Percentiles rank a stretch among this genome's conserved stretches.
Conservation (phyloP, 2,797 vertebrate genomes). For the Anableps anableps region DNA sequence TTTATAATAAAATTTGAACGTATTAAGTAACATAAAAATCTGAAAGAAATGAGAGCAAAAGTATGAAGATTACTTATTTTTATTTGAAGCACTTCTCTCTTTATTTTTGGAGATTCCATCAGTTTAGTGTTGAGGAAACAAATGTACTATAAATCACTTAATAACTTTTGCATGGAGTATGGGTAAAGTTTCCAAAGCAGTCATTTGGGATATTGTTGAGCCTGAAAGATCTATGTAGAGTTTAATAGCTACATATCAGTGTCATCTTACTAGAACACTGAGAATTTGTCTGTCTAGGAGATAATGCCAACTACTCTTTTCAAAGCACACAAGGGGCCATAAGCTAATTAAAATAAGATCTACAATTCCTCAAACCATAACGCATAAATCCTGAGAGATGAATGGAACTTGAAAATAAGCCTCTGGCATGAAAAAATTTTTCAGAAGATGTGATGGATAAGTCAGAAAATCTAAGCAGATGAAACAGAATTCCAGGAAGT, state of each 20-base stretch:
- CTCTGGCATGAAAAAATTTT: slow-evolving; percentile 20
- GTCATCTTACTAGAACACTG: slow-evolving; percentile 45
- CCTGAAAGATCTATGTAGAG: slow-evolving; percentile 40
- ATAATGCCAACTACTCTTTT: slow-evolving; percentile 36
- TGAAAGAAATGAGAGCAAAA: not conserved
- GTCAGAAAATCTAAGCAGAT: slow-evolving; percentile 29
- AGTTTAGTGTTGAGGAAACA: slow-evolving; percentile 22
- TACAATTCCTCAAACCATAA: slow-evolving; percentile 53
- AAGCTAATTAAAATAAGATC: slow-evolving; percentile 46
- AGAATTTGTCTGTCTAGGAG: slow-evolving; percentile 25
- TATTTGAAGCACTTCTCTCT: not conserved
- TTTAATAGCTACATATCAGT: slow-evolving; percentile 62
- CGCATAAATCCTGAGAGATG: slow-evolving; percentile 34
- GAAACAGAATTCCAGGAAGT: slow-evolving; percentile 29
- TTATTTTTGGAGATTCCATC: slow-evolving; percentile 19
- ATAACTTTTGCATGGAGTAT: slow-evolving; percentile 64
- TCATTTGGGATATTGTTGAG: slow-evolving; percentile 42
- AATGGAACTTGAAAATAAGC: slow-evolving; percentile 34
- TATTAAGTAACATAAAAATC: not conserved
- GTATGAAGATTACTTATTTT: slow-evolving; percentile 5
- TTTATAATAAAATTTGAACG: not conserved
- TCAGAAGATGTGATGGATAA: slow-evolving; percentile 16
- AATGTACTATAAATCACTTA: slow-evolving; percentile 53
- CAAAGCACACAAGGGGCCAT: slow-evolving; percentile 43
- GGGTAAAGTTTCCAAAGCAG: slow-evolving; percentile 40